Base-by-base conservation (phyloP, 2,113 vertebrate species). In the Mesocricetus auratus region DNA sequence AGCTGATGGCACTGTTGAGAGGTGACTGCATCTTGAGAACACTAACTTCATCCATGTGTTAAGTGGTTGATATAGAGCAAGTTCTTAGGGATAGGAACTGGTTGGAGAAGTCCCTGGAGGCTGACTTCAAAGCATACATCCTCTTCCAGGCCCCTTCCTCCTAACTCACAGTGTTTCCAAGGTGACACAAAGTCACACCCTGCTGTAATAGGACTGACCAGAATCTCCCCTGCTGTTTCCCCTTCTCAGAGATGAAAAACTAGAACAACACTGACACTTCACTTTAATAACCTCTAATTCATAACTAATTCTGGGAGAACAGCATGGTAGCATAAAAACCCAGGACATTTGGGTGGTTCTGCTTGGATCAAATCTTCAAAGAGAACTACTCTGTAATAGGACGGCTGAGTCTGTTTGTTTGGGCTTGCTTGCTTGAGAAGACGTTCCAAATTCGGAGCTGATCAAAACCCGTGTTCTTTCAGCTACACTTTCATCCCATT, bases 401-500 rank as follows among this genome's bases (percentile, higher is more conserved):
- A 74, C n/a, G 26, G 19, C 29, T 66, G 77, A 45, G 17, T 71
- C 12, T 83, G n/a, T 60, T 90, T 89, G 66, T 47, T 58, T 73
- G 69, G 5, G 50, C 9, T 58, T 62, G n/a, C 15, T 85, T 95
- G n/a, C 89, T 74, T 88, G 24, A 56, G 69, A 45, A 0, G 73
- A 64, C 81, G 60, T 95, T 91, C 73, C 47, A 90, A 79, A 93
- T n/a, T 2, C 45, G 36, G 66, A 26, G 68, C 75, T 95, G 53
- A 75, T 47, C 68, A 42, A 92, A 91, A 74, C 11, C 47, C 53
- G 1, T 82, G 17, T 71, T 92, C 29, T n/a, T 29, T 39, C 31
- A 64, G 50, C 19, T 53, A 17, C 8, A 26, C 56, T 79, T 92
- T 87, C 5, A 75, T 78, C 42, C 74, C 45, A 1, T 7, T 47